Evolutionary conservation across 2,888 invertebrate species (phyloP).

Genomic region (Xylocampa areola): DNA sequence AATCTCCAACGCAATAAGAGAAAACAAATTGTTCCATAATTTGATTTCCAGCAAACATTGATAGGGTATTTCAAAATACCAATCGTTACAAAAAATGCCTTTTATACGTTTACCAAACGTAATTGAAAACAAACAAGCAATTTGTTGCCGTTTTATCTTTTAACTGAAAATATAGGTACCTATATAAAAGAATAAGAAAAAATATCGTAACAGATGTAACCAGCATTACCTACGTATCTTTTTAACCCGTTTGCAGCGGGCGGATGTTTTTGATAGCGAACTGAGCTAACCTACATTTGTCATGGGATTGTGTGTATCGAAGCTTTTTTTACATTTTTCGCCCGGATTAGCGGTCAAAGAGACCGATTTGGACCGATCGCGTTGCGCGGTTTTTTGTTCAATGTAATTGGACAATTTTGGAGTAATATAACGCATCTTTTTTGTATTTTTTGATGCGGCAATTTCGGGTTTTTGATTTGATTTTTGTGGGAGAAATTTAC

Average conservation of each 20-base stretch:
- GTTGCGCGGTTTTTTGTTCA: conserved; percentile 44
- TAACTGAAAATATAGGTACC: conserved; percentile 7
- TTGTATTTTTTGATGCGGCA: conserved; percentile 4
- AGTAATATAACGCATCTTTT: conserved; percentile 33
- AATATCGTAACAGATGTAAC: conserved; percentile 11
- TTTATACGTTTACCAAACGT: conserved; percentile 29
- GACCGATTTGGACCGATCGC: conserved; percentile 42
- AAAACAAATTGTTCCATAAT: conserved; percentile 13
- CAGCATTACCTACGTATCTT: conserved; percentile 52
- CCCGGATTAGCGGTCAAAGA: conserved; percentile 48
- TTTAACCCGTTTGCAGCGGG: conserved; percentile 54
- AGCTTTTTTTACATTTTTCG: conserved; percentile 42
- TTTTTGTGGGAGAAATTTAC: conserved; percentile 17
- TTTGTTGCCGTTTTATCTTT: conserved; percentile 39
- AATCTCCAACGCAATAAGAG: conserved; percentile 10
- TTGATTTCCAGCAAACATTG: conserved; percentile 7
- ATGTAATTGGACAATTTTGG: conserved; percentile 54
- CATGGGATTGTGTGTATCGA: conserved; percentile 56
- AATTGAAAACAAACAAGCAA: conserved; percentile 48
- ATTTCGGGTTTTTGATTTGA: conserved; percentile 16
- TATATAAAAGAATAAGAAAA: conserved; percentile 20
- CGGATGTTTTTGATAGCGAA: conserved; percentile 68
- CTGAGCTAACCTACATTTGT: conserved; percentile 71
- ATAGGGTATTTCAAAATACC: conserved; percentile 9
- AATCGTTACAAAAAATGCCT: conserved; percentile 23